phyloP scores from a whole-genome alignment of 2,797 vertebrate genomes.

The Pseudochirops cupreus region DNA sequence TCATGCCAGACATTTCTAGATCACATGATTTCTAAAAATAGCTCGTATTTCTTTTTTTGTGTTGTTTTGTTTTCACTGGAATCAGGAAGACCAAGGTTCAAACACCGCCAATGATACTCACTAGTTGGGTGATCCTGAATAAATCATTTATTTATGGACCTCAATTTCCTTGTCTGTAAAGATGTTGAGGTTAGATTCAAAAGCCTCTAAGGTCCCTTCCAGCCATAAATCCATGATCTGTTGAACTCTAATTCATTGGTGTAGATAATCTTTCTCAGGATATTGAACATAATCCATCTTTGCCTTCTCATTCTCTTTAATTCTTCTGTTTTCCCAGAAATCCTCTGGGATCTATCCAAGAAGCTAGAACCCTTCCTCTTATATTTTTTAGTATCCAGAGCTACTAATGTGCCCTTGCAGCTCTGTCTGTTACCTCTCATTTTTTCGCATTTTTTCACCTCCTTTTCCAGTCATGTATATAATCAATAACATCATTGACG shows the following conservation, averaged over 20 bases:
- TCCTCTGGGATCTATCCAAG: background rate
- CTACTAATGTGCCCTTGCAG: background rate
- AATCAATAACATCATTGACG: background rate
- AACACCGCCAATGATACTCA: background rate
- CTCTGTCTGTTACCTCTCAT: background rate
- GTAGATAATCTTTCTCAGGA: background rate
- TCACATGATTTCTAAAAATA: background rate
- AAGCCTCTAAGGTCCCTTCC: background rate
- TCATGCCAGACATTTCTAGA: background rate
- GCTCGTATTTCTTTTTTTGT: background rate
- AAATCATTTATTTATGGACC: background rate
- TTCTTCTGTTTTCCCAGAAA: background rate
- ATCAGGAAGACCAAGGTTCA: background rate
- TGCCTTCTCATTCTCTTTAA: background rate
- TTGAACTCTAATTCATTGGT: background rate
- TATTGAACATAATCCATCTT: background rate
- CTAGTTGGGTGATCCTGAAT: background rate
- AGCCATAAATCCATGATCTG: background rate
- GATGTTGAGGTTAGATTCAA: background rate
- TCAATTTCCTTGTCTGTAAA: background rate
- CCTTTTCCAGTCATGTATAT: background rate
- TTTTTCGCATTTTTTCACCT: background rate
- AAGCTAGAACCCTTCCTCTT: background rate
- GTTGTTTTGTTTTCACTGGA: background rate
- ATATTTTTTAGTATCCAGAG: background rate